Percentiles rank a stretch among this genome's conserved stretches.
These are phyloP conservation scores for Blastobasis lacticolella DNA, from an alignment of 2,888 invertebrate genomes.

Conservation along the genomic window DNA sequence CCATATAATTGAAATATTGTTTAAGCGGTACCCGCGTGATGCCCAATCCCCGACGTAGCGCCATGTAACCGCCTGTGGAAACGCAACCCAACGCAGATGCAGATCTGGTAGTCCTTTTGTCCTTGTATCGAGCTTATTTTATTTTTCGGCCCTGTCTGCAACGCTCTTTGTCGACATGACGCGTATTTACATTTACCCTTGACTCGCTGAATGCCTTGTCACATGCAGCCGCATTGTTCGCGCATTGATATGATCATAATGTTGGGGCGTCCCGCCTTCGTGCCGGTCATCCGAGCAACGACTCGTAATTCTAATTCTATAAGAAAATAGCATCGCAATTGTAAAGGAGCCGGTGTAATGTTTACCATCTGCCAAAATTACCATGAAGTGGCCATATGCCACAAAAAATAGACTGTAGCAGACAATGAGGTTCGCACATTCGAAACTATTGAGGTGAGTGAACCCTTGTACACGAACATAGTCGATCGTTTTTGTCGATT, in stretches of 20 bases:
- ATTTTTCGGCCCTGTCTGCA: conserved; percentile 39
- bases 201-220: conserved; percentile 41
- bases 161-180: conserved; percentile 48
- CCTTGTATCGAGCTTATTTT: conserved; percentile 34
- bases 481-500: conserved; percentile 59
- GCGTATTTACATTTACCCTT: conserved; percentile 59
- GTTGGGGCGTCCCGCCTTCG: conserved; percentile 4
- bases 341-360: conserved; percentile 18
- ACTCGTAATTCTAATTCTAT: background rate
- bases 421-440: conserved; percentile 69
- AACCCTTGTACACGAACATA: conserved; percentile 47
- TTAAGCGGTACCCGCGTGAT: too few species aligned
- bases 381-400: conserved; percentile 54
- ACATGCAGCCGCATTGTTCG: conserved; percentile 41
- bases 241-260: conserved; percentile 24
- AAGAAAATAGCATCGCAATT: conserved; percentile 12
- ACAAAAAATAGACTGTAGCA: conserved; percentile 52
- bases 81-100: conserved; percentile 19
- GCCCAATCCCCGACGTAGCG: too few species aligned
- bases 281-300: too few species aligned
- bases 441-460: conserved; percentile 62
- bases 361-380: conserved; percentile 41
- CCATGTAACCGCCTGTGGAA: conserved; percentile 7
- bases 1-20: too few species aligned
- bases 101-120: conserved; percentile 34